These are phyloP conservation scores for Anarsia innoxiella DNA, from an alignment of 2,888 invertebrate genomes.

Conservation along the genomic window DNA sequence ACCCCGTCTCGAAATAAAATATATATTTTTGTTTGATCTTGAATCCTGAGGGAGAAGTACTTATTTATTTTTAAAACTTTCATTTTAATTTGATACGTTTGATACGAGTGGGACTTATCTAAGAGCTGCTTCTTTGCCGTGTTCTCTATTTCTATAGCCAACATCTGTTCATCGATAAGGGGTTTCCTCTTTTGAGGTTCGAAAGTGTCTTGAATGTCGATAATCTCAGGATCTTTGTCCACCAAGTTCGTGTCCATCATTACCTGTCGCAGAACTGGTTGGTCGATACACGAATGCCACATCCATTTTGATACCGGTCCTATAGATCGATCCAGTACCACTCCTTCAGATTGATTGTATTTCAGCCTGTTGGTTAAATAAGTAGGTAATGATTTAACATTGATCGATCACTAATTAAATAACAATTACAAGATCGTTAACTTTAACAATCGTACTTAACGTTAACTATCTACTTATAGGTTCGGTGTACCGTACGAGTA, in stretches of 20 bases:
- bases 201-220: conserved; percentile 23
- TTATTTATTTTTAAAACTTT: conserved; percentile 66
- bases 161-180: not conserved
- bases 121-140: not conserved
- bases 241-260: conserved; percentile 62
- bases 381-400: too few relatives aligned
- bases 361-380: conserved; percentile 46
- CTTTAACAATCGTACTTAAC: too few relatives aligned
- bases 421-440: too few relatives aligned
- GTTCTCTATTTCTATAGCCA: conserved; percentile 3
- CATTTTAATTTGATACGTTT: conserved; percentile 50
- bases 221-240: conserved; percentile 51
- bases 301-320: conserved; percentile 65
- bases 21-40: conserved; percentile 59
- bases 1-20: conserved; percentile 55
- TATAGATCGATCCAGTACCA: conserved; percentile 50
- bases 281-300: conserved; percentile 63
- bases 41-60: conserved; percentile 52
- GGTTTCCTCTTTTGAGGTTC: not conserved
- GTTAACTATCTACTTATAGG: too few relatives aligned
- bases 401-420: too few relatives aligned
- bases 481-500: too few relatives aligned
- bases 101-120: not conserved
- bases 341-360: conserved; percentile 67
- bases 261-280: conserved; percentile 59